Evolutionary conservation across 1,140 invertebrate species (phyloP), one percentile per base, ranked within the genome.

Genomic region (Trichonephila inaurata): DNA sequence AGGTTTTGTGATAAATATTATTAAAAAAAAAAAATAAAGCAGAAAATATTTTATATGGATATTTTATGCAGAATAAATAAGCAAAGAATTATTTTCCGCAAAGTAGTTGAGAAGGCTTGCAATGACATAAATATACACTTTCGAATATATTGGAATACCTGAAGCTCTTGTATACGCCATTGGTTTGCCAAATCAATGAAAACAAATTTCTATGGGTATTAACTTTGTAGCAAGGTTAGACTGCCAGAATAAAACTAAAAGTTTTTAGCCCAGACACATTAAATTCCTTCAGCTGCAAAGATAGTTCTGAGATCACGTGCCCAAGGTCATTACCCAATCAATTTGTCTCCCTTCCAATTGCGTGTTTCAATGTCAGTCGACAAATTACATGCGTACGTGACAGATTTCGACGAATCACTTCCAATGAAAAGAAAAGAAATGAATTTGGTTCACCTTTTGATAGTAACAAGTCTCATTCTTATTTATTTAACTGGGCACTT

Each of bases 401-500:
- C 16, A 87, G 60, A 87, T 87, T 60, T 72, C 69, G 4, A 24
- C 60, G n/a, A 87, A 61, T 51, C 58, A n/a, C 24, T 60, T 4
- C 85, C n/a, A 40, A 40, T 4, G 33, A 40, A 40, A 40, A 40
- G 33, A 4, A 40, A 28, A 3, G 33, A 40, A 40, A 40, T 40
- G 3, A 40, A 40, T 40, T 40, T 3, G 33, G 8, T 58, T 62
- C 64, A 28, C 28, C 28, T 28, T 28, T 28, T 28, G 28, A 28
- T 28, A 51, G 58, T 87, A 87, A 87, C 85, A 61, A 87, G 85
- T 60, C 60, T 87, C n/a, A 33, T 87, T 87, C 85, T 87, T 87
- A 62, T 62, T 87, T 87, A 60, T 60, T 28, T 61, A 62, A 87
- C 61, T 87, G 28, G 85, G 18, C 19, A 24, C 14, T 19, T 40